phyloP scores from a whole-genome alignment of 2,797 vertebrate species.

The Gobionotothen gibberifrons region DNA sequence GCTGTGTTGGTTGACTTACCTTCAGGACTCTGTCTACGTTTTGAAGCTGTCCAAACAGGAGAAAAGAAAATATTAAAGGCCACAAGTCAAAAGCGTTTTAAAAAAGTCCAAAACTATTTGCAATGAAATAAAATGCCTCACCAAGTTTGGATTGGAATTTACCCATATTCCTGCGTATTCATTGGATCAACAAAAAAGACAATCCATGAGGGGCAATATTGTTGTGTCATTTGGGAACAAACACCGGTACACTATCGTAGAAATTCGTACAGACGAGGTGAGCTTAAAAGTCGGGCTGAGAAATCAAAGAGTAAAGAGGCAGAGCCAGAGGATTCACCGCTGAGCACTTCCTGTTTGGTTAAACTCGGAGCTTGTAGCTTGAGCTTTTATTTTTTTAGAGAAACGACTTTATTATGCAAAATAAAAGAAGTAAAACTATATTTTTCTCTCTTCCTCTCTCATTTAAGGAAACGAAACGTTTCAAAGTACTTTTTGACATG shows the following conservation, averaged over 20 bases:
- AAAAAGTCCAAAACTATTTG: not conserved
- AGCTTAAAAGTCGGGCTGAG: not conserved
- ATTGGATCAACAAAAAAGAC: constrained; percentile 22
- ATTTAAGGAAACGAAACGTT: too few relatives aligned
- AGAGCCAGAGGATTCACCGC: constrained; percentile 18
- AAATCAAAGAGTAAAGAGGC: constrained; percentile 32
- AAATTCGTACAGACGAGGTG: not conserved
- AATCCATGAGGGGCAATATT: not conserved
- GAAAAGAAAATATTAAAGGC: not conserved
- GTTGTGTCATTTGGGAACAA: not conserved
- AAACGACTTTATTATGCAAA: not conserved
- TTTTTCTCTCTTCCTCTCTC: too few relatives aligned
- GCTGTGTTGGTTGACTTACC: constrained; percentile 40
- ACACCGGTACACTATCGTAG: not conserved
- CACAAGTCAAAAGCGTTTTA: not conserved
- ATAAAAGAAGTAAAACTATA: too few relatives aligned
- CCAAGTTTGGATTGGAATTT: constrained; percentile 75
- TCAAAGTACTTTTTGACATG: too few relatives aligned
- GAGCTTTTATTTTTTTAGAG: not conserved
- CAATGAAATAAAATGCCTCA: constrained; percentile 28
- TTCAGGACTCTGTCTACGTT: constrained; percentile 71
- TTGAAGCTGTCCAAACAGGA: constrained; percentile 53
- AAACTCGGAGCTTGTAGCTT: fast-evolving
- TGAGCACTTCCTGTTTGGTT: constrained; percentile 44
- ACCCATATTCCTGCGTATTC: constrained; percentile 57